A percentile compares a stretch with the other conserved stretches of the same genome.
Evolutionary conservation across 2,888 invertebrate genomes (phyloP).

Genomic region (Fragum whitleyi): DNA sequence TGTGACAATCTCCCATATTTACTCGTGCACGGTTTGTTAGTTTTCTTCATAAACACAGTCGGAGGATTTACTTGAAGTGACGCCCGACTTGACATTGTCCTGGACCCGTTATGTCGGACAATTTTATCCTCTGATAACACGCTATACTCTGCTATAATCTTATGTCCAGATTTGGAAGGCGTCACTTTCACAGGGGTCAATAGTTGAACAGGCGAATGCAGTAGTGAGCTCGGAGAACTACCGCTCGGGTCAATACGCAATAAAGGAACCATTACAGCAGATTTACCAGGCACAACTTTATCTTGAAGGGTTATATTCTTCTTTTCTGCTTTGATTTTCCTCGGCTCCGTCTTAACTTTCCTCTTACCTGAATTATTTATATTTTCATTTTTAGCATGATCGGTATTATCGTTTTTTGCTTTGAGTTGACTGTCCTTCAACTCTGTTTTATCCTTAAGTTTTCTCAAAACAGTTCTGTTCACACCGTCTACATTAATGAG

Average conservation of each 20-base stretch:
- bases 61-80: constrained; percentile 2
- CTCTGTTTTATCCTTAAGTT: background rate
- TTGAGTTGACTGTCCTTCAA: background rate
- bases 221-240: background rate
- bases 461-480: background rate
- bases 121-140: background rate
- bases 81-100: background rate
- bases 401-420: background rate
- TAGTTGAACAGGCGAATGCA: background rate
- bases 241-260: background rate
- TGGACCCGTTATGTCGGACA: background rate
- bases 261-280: background rate
- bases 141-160: constrained; percentile 8
- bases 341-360: background rate
- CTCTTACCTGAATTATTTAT: background rate
- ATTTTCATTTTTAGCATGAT: background rate
- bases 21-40: background rate
- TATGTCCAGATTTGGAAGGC: constrained; percentile 11
- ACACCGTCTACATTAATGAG: constrained; percentile 7
- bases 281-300: background rate
- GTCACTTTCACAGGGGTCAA: constrained; percentile 7
- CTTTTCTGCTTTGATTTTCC: background rate
- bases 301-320: background rate
- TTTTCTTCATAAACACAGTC: background rate
- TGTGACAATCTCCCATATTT: constrained; percentile 4